Evolutionary conservation across 2,797 vertebrate genomes (phyloP).

Genomic region (Ceryle rudis): DNA sequence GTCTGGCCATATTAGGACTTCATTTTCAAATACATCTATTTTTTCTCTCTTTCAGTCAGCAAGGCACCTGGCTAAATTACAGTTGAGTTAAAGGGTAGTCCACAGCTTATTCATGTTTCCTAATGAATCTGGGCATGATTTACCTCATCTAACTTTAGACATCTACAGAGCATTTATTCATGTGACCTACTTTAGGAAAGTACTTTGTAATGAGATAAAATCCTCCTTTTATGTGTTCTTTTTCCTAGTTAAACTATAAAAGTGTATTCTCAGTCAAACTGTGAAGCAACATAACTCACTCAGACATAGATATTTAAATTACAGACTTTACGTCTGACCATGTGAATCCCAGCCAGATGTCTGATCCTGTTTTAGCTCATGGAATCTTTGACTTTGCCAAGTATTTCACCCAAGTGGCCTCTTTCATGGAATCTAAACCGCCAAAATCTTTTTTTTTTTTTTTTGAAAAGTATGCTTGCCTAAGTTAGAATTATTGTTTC

Average conservation of each 20-base stretch:
- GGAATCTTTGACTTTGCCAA: not conserved
- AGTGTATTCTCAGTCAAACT: not conserved
- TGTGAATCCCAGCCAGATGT: not conserved
- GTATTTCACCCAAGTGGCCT: not conserved
- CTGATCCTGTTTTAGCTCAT: not conserved
- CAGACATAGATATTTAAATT: not conserved
- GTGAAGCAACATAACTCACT: not conserved
- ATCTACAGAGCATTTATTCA: not conserved
- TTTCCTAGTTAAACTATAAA: not conserved
- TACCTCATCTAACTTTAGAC: not conserved
- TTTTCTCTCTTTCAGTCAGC: not conserved
- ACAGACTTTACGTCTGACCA: not conserved
- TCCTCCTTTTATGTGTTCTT: not conserved
- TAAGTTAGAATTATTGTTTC: not conserved
- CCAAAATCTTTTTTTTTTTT: not conserved
- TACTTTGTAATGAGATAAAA: not conserved
- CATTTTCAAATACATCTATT: not conserved
- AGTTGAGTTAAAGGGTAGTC: not conserved
- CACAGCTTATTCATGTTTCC: not conserved
- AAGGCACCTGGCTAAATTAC: not conserved
- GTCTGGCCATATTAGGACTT: not conserved
- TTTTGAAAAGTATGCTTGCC: not conserved
- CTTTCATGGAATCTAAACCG: not conserved
- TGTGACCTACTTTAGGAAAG: not conserved
- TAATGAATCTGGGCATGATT: not conserved